Evolutionary conservation across 2,888 invertebrate species (phyloP), one percentile per base, ranked within the genome.

Genomic region (Priocnemis perturbator): DNA sequence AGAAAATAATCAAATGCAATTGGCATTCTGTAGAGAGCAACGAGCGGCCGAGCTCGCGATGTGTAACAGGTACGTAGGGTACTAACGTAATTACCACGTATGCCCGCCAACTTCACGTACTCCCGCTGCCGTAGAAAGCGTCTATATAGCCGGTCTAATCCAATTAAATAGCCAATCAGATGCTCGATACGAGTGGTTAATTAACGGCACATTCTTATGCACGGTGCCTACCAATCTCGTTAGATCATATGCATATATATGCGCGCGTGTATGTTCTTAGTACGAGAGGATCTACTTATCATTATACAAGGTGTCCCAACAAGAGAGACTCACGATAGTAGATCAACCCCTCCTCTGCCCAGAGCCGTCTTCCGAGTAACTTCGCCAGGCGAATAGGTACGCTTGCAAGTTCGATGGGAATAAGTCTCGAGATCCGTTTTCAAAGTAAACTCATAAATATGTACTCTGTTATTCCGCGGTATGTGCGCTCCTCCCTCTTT

Each of bases 141-240:
- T 72, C 67, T 73, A 69, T 71, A 48, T 37, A 60, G n/a, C 47
- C 23, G 73, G 73, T 71, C 81, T 82, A 83, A 85, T 84, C 82
- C 81, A 86, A 86, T 85, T 86, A 85, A 85, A 84, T 80, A 79
- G 81, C 81, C 81, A 78, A 85, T 83, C 82, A 77, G 85, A 83
- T 85, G 80, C 74, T 76, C 79, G 84, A 84, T 85, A 83, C 77
- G 68, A 67, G 69, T 70, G 78, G 82, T 84, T 85, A 85, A 86
- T 86, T 86, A 85, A 85, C 82, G 78, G 80, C 78, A 64, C 83
- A 84, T 85, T 86, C 84, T 85, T 86, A 82, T 82, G 76, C 79
- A 77, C 75, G 73, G 79, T 81, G 70, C 37, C 78, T 65, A 74
- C 74, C 80, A 81, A 84, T 60, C 60, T 60, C 48, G 23, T 60